phyloP scores from a whole-genome alignment of 2,888 invertebrate species.

The Molorchus minor region DNA sequence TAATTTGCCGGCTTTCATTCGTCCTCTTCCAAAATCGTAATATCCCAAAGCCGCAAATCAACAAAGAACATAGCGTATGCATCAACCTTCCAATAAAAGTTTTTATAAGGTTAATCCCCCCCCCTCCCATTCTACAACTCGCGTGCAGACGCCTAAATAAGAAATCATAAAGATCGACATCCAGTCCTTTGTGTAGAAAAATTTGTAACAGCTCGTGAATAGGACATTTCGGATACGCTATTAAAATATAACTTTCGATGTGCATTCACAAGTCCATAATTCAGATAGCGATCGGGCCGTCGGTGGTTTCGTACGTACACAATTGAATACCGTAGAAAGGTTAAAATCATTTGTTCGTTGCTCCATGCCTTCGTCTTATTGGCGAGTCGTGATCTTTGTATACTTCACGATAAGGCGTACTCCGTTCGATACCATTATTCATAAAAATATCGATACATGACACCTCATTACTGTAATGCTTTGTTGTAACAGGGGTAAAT shows the following conservation, averaged over 20 bases:
- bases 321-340: slow-evolving; percentile 38
- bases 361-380: slow-evolving; percentile 38
- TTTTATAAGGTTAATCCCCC: too few species aligned
- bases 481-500: background rate
- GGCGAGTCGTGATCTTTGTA: slow-evolving; percentile 36
- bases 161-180: too few species aligned
- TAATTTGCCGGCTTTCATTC: too few species aligned
- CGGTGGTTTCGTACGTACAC: slow-evolving; percentile 43
- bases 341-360: slow-evolving; percentile 45
- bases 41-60: too few species aligned
- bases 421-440: slow-evolving; percentile 1
- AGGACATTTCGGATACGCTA: too few species aligned
- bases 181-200: too few species aligned
- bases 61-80: too few species aligned
- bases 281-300: slow-evolving; percentile 49
- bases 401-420: slow-evolving; percentile 6
- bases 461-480: background rate
- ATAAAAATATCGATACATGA: slow-evolving; percentile 7
- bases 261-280: slow-evolving; percentile 4
- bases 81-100: too few species aligned
- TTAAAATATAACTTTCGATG: background rate
- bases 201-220: too few species aligned
- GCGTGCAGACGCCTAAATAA: too few species aligned
- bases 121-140: too few species aligned
- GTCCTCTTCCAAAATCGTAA: too few species aligned